These are phyloP conservation scores for Drosophila falleni DNA, from an alignment of 2,888 invertebrate species.

Conservation along the genomic window DNA sequence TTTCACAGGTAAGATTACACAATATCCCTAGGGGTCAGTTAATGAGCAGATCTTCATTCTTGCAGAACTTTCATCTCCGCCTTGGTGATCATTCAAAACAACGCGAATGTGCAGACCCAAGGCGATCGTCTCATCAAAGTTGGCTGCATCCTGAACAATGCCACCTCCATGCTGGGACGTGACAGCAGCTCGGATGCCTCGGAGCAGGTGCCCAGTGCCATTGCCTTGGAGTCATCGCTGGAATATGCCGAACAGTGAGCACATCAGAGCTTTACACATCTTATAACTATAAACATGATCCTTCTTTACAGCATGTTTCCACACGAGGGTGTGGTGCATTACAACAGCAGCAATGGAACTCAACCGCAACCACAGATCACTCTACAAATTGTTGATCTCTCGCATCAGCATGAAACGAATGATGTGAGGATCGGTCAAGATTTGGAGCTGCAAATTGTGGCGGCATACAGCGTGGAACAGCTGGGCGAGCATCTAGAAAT, in stretches of 20 bases:
- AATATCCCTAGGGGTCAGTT: too few relatives aligned
- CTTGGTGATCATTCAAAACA: conserved; percentile 93
- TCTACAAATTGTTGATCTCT: conserved; percentile 88
- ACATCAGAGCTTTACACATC: too few relatives aligned
- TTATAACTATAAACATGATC: background rate
- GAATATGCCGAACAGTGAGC: conserved; percentile 87
- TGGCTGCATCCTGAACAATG: conserved; percentile 90
- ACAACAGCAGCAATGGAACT: conserved; percentile 62
- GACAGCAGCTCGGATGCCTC: conserved; percentile 68
- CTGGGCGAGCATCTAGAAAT: conserved; percentile 55
- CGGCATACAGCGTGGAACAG: conserved; percentile 82
- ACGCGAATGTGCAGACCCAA: conserved; percentile 93
- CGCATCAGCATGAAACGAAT: conserved; percentile 87
- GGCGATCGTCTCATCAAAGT: conserved; percentile 93
- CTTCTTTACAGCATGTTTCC: conserved; percentile 82
- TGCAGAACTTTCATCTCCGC: conserved; percentile 91
- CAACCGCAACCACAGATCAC: conserved; percentile 82
- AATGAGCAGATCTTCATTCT: conserved; percentile 27
- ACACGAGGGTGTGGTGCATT: conserved; percentile 85
- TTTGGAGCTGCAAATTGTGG: conserved; percentile 88
- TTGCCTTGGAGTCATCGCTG: conserved; percentile 87
- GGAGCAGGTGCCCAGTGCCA: conserved; percentile 85
- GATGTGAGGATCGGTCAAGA: conserved; percentile 90
- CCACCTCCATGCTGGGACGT: conserved; percentile 57
- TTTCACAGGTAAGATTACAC: conserved; percentile 74